Evolutionary conservation across 2,888 invertebrate species (phyloP).

Genomic region (Ornithoptera alexandrae): DNA sequence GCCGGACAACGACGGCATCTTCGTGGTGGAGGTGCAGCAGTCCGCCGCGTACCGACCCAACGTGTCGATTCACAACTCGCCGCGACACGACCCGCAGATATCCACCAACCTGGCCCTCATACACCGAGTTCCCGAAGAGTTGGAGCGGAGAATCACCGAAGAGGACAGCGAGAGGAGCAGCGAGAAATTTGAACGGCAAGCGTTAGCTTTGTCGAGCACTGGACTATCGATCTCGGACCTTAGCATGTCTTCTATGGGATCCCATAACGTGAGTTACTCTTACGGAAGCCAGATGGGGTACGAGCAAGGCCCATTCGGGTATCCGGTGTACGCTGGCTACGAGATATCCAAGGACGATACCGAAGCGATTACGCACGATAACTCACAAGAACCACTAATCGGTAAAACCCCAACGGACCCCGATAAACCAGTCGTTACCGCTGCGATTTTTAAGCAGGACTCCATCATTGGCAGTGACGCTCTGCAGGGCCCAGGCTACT

Average conservation of each 20-base stretch:
- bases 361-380: conserved; percentile 63
- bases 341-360: conserved; percentile 65
- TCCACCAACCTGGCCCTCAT: conserved; percentile 74
- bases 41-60: conserved; percentile 64
- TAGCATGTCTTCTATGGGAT: conserved; percentile 85
- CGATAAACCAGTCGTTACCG: conserved; percentile 84
- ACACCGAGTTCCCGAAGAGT: conserved; percentile 67
- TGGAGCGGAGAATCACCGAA: conserved; percentile 54
- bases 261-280: conserved; percentile 86
- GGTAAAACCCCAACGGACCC: conserved; percentile 73
- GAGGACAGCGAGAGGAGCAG: conserved; percentile 62
- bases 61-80: conserved; percentile 58
- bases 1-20: conserved; percentile 86
- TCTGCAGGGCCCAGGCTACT: conserved; percentile 69
- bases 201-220: conserved; percentile 82
- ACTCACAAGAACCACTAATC: conserved; percentile 73
- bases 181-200: conserved; percentile 60
- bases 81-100: conserved; percentile 65
- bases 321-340: conserved; percentile 82
- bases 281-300: conserved; percentile 90
- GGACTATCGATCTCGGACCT: conserved; percentile 91
- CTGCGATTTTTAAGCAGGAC: conserved; percentile 84
- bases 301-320: conserved; percentile 86
- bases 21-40: conserved; percentile 84
- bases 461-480: conserved; percentile 72